Evolutionary conservation across 1,140 invertebrate genomes (phyloP), one percentile per base, ranked within the genome.

Genomic region (Bombus waltoni): DNA sequence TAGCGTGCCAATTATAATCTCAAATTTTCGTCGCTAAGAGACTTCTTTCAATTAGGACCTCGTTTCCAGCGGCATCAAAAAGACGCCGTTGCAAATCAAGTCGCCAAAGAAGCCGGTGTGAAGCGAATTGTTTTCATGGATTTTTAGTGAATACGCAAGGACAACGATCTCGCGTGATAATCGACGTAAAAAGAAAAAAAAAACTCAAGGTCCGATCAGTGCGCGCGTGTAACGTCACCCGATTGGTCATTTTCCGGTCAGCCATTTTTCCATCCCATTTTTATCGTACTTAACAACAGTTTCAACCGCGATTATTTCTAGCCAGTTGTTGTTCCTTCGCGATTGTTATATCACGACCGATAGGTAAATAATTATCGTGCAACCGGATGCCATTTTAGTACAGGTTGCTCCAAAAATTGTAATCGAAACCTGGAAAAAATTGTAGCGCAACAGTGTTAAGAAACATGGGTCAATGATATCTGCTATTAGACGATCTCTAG

Each of bases 291-390:
- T 76, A 68, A 76, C 76, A 76, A 57, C 72, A 66, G 38, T 28
- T 42, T 6, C 32, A 22, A 35, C 53, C 70, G 35, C 32, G 40
- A 1, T 32, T 83, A 83, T 83, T 83, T 78, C 38, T 78, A 83
- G 65, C 65, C 15, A 25, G n/a, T 13, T 42, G 44, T 28, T 15
- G 11, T 62, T 53, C 47, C 15, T 59, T 71, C 81, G 44, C 73
- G 81, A 78, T 83, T 83, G 57, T 83, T 83, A 78, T 83, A 83
- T 83, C 81, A 83, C 81, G 66, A 18, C 35, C 72, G 81, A 83
- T 83, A 22, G 18, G 47, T 53, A 83, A 83, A 68, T 77, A 76
- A 77, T 83, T 68, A 83, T 83, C 81, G 59, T 53, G 28, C 44
- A 62, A 81, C 40, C 71, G 18, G 35, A 83, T 65, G 44, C 32